Base-by-base conservation (phyloP, 2,797 vertebrate genomes). In the Jordanella pulchra region DNA sequence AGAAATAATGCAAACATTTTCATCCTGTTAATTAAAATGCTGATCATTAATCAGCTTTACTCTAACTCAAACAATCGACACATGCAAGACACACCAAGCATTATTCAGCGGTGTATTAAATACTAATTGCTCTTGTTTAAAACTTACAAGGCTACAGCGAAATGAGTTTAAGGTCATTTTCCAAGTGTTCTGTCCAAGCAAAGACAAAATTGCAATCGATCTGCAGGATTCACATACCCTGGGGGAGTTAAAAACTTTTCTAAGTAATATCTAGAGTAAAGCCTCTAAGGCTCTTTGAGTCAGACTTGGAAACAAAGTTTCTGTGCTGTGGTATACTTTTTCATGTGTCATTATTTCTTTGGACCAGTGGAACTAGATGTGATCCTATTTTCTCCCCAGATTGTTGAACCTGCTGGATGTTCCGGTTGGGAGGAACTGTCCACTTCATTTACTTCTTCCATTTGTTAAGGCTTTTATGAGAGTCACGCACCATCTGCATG, bases 1-100 rank as follows among this genome's bases (percentile, higher is more conserved):
- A 75, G 81, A 87, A 88, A 92, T 91, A 91, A 88, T 68, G 83
- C 87, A 92, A 90, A 92, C 87, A 89, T 84, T 86, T 87, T 80
- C 42, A 9, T 79, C 81, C 66, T 0, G 23, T 61, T 61, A 61
- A 61, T 61, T 61, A 61, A 61, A 93, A 89, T 83, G 60, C 82
- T 91, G 91, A 93, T 92, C 87, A 89, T 86, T 79, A 68, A 45
- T 75, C 55, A 11, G 63, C 68, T 72, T 74, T 32, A 30, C 30
- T 66, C 69, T 51, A 72, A 67, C 51, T 48, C 23, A 44, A 44
- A 53, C 45, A 54, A 53, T 65, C 76, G 58, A 17, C 18, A 32
- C n/a, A 1, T 32, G 45, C 0, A 54, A 53, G n/a, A n/a, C n/a
- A n/a, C n/a, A 47, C 12, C 45, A 47, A 47, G 45, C 13, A 23